Base-by-base conservation (phyloP, 2,888 invertebrate genomes). In the Drosophila seclusa region DNA sequence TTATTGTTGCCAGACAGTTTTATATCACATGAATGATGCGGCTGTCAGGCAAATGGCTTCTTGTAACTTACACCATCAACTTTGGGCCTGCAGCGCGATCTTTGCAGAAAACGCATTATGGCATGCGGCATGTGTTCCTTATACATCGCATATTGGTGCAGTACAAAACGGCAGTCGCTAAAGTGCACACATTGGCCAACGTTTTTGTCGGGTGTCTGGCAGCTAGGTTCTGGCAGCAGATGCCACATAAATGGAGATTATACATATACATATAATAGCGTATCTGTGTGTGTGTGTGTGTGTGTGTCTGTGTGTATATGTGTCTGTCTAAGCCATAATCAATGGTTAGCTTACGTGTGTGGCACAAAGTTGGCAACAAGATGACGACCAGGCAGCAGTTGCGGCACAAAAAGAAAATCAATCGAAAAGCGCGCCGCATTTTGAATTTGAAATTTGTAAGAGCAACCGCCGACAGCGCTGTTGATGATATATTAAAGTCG, bases 61-160 rank as follows among this genome's bases (percentile, higher is more conserved):
- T 29, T 40, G 57, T 65, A 72, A 85, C 85, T 86, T 87, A 86
- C 85, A 60, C 85, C 85, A 64, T 86, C 79, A 60, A 59, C 59
- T 81, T 86, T 86, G 57, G 87, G 85, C 73, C 81, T 77, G 85
- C 85, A 86, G 65, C 85, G 83, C 31, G 87, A 77, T 64, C 87
- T 74, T 60, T 86, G 85, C 79, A 86, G 70, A 62, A 87, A 86
- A 70, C 85, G 85, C 85, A 86, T 86, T 85, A 86, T 78, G 64
- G 34, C 48, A 31, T 83, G 87, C 55, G 85, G 85, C 85, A 86
- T 86, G 48, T 86, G 85, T 67, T 86, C 85, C 85, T 86, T 86
- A 68, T 87, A 85, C 87, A 87, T 87, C 48, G 85, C 83, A 58
- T 86, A 86, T 54, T 86, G 87, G 42, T 79, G 76, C 71, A 86